Conservation (phyloP, 2,797 vertebrate genomes). For the Poeciliopsis presidionis region DNA sequence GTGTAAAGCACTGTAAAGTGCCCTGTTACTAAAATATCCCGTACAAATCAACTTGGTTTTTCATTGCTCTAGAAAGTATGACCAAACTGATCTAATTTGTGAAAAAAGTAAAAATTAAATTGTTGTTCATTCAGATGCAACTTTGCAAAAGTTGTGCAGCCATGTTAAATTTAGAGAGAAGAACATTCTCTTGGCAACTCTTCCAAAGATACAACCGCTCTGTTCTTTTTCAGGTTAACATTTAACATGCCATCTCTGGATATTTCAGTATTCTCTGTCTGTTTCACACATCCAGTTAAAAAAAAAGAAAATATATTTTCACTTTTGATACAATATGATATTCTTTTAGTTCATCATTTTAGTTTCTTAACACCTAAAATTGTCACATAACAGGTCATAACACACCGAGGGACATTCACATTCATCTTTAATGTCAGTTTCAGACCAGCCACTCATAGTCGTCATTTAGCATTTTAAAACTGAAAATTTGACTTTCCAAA, state of each 20-base stretch:
- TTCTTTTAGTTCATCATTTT: neutral
- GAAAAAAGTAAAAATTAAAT: neutral
- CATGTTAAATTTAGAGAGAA: neutral
- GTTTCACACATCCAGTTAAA: neutral
- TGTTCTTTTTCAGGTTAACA: neutral
- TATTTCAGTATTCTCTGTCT: neutral
- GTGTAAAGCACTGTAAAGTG: neutral
- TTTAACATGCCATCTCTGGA: no score
- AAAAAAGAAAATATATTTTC: neutral
- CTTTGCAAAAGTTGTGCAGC: neutral
- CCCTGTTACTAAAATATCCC: neutral
- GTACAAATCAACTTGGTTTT: neutral
- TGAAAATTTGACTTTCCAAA: neutral
- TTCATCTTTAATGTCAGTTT: neutral
- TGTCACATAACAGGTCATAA: neutral
- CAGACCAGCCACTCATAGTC: neutral
- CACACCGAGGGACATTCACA: neutral
- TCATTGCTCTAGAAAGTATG: neutral
- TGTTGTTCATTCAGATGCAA: neutral
- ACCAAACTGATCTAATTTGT: neutral
- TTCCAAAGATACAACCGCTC: neutral
- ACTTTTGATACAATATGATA: neutral
- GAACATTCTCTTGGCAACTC: neutral
- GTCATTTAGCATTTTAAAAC: neutral
- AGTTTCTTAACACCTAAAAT: neutral